Base-by-base conservation (phyloP, 2,113 vertebrate genomes). In the Cololabis saira region DNA sequence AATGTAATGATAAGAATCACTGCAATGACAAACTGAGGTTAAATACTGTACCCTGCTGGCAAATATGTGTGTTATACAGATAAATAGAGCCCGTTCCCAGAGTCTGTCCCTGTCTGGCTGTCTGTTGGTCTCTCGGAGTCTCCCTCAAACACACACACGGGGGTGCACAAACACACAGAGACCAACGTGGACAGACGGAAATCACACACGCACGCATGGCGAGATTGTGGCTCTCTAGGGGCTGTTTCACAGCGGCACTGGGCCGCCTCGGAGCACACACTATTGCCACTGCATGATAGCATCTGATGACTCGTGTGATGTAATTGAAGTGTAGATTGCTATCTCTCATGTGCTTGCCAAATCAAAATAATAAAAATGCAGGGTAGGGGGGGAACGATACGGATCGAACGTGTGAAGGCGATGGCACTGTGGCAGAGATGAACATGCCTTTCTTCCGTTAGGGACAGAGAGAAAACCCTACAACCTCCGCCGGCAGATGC, bases 311-410 rank as follows among this genome's bases (percentile, higher is more conserved):
- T 85, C 80, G 82, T 78, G 87, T 80, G 78, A 88, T 85, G 86
- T 90, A 92, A 91, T 89, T 89, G 90, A 92, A 90, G 87, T 91
- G 86, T 88, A 90, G 91, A 93, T 90, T 87, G 92, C 89, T 91
- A 92, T 92, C 82, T 73, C 81, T 89, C 81, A 70, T 85, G 87
- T 78, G 83, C 88, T 89, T 80, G 85, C 80, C 89, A 85, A 87
- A 91, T 92, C 90, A 91, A 87, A 92, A 91, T 90, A 86, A 89
- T 83, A 90, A 88, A 91, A 88, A 90, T 75, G 71, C 66, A 83
- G 67, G 63, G 71, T 71, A 82, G 68, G 67, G 74, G 71, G 81
- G 66, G 74, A 67, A 77, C 10, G 75, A 72, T 55, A 57, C 67
- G 66, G 77, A 61, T 54, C 19, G 71, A 86, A 61, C 51, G 65